Evolutionary conservation across 2,113 vertebrate species (phyloP), one percentile per base, ranked within the genome.

Genomic region (Dendrocopos noguchii): DNA sequence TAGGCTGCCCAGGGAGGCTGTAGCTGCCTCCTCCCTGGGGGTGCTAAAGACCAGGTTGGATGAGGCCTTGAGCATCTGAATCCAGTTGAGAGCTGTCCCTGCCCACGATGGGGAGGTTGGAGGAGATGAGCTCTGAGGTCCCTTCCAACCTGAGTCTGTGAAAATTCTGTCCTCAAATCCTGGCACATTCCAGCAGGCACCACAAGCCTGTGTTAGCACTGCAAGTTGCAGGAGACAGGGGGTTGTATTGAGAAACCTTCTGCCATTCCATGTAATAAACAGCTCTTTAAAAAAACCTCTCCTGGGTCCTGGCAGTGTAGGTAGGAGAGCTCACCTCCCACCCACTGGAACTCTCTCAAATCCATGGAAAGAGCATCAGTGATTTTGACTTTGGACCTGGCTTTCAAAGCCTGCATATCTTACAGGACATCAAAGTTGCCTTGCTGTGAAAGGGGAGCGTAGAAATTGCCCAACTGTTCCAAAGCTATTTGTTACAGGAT

Each of bases 221-320:
- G 44, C 52, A 85, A 74, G 72, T 50, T 94, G 82, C 79, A 88
- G 76, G 44, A 94, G 87, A 94, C 89, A 91, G 87, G 79, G 76
- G 57, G 20, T 44, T 85, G 84, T 34, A 76, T 25, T 94, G 89
- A 92, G 89, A 92, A 91, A 91, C 95, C 65, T 94, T 88, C 76
- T 91, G 44, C 83, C 87, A 94, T 91, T 83, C 94, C 79, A 65
- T 85, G 82, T 80, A 94, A 94, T 96, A 96, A 96, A 95, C 93
- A 96, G 94, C 87, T 95, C 89, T 95, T 96, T 78, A 94, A 94
- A 94, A 52, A 96, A 94, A 57, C 50, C 84, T 95, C 84, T 67
- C 90, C 63, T 92, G 93, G 95, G 95, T 95, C 64, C 91, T 96
- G 95, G 94, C 89, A 91, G 81, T 65, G 87, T 75, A 91, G 87